A percentile compares a stretch with the other conserved stretches of the same genome.
These are phyloP conservation scores for Serilophus lunatus DNA, from an alignment of 2,113 vertebrate species.

Conservation along the genomic window DNA sequence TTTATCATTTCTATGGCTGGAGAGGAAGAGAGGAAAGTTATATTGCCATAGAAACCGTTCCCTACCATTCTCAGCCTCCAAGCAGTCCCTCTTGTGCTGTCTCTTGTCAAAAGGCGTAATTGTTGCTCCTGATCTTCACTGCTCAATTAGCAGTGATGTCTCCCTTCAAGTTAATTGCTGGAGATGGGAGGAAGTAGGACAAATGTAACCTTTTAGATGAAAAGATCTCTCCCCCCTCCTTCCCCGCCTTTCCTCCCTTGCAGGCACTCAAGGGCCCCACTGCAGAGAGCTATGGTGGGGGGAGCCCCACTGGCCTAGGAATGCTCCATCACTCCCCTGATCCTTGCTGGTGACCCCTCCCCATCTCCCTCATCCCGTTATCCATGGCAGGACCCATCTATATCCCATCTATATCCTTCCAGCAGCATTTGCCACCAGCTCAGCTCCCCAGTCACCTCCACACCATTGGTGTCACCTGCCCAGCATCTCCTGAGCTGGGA, in stretches of 20 bases:
- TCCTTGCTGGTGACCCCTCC: background rate
- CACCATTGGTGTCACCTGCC: rapidly evolving
- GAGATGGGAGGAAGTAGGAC: conserved; percentile 74
- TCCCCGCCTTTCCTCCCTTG: background rate
- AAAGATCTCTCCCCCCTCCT: conserved; percentile 56
- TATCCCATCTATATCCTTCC: background rate
- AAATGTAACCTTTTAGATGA: conserved; percentile 78
- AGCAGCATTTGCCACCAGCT: background rate
- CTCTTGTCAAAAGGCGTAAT: conserved; percentile 77
- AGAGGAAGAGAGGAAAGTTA: conserved; percentile 68
- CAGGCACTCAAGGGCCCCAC: conserved; percentile 6
- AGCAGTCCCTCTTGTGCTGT: conserved; percentile 71
- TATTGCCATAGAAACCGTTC: conserved; percentile 73
- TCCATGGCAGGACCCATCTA: background rate
- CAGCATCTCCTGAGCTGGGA: background rate
- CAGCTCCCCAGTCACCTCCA: background rate
- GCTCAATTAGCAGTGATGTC: conserved; percentile 76
- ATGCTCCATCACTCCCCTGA: background rate
- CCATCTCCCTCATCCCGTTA: background rate
- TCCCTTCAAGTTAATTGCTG: conserved; percentile 77
- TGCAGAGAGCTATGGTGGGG: background rate
- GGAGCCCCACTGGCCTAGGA: background rate
- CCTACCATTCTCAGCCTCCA: conserved; percentile 70
- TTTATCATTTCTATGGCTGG: conserved; percentile 66
- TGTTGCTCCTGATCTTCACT: conserved; percentile 76